phyloP scores from a whole-genome alignment of 2,113 vertebrate species.

The Rhinopomastus cyanomelas region DNA sequence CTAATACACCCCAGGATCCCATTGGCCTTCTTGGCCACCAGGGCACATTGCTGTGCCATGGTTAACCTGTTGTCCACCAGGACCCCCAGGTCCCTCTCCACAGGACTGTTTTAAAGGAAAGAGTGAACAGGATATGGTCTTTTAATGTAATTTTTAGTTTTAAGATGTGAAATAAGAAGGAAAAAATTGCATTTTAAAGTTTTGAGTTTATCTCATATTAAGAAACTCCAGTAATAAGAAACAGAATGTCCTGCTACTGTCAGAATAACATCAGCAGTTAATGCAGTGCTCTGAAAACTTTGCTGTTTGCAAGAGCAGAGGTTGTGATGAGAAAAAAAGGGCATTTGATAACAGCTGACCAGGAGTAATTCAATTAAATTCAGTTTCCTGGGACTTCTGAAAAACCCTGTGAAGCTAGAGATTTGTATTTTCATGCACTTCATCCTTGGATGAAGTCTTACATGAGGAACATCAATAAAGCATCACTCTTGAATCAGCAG shows the following conservation, averaged over 20 bases:
- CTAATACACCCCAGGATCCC: too few relatives aligned
- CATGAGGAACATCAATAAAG: not conserved
- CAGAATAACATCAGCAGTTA: not conserved
- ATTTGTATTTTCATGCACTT: not conserved
- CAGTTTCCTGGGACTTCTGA: not conserved
- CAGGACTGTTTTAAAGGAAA: not conserved
- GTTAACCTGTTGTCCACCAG: too few relatives aligned
- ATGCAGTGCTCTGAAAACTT: not conserved
- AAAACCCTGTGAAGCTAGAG: not conserved
- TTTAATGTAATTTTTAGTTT: not conserved
- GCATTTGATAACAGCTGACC: not conserved
- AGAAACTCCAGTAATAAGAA: not conserved
- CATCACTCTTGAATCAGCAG: not conserved
- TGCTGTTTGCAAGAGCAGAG: not conserved
- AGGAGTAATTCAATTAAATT: not conserved
- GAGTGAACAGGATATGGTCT: not conserved
- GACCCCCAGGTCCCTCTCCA: too few relatives aligned
- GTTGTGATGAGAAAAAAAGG: not conserved
- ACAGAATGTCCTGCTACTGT: not conserved
- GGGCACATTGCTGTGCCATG: too few relatives aligned
- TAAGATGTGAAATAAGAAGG: not conserved
- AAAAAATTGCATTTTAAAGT: not conserved
- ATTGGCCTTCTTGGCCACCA: too few relatives aligned
- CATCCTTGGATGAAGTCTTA: not conserved
- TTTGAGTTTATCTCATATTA: not conserved